Evolutionary conservation across 2,113 vertebrate species (phyloP).

Genomic region (Nestor notabilis): DNA sequence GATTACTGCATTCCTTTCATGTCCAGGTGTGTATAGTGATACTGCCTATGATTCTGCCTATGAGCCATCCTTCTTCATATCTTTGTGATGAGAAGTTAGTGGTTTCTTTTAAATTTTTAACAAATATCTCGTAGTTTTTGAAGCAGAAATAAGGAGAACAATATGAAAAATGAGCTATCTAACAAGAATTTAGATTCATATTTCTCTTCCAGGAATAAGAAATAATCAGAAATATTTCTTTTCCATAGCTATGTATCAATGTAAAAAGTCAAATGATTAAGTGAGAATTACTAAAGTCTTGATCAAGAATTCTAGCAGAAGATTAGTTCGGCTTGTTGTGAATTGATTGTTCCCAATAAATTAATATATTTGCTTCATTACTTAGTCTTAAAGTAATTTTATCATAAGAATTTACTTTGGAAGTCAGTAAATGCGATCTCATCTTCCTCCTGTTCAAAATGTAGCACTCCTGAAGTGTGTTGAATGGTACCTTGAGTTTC

Average conservation of each 20-base stretch:
- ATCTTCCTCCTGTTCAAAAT: not conserved
- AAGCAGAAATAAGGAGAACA: not conserved
- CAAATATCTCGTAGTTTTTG: not conserved
- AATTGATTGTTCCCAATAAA: not conserved
- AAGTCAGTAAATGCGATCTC: not conserved
- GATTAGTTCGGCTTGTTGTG: not conserved
- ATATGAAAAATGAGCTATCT: not conserved
- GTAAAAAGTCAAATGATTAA: not conserved
- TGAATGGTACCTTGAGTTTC: not conserved
- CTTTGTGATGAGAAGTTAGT: not conserved
- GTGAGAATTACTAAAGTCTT: not conserved
- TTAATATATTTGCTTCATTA: not conserved
- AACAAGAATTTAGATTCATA: not conserved
- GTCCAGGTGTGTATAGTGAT: not conserved
- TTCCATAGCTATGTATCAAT: not conserved
- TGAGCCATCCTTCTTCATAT: not conserved
- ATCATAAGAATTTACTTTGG: not conserved
- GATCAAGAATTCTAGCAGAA: not conserved
- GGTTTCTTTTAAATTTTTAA: not conserved
- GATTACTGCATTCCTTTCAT: not conserved
- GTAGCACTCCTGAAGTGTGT: not conserved
- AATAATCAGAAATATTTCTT: not conserved
- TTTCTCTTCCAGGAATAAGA: not conserved
- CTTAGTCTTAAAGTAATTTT: not conserved
- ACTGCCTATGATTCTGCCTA: not conserved